phyloP scores from a whole-genome alignment of 2,888 invertebrate species.

The Nymphalis c-album region DNA sequence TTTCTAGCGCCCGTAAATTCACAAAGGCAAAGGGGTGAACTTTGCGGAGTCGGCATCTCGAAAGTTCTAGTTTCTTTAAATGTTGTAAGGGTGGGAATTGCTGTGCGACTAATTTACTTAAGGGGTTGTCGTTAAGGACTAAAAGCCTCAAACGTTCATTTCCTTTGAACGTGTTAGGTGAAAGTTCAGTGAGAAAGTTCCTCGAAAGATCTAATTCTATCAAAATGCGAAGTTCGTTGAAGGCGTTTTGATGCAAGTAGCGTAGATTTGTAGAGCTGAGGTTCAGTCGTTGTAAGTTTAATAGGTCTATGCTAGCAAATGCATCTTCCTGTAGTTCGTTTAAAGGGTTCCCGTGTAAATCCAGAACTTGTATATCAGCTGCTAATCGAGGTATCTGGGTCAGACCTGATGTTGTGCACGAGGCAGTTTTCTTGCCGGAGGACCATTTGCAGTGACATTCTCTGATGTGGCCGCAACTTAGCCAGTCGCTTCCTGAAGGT shows the following conservation, averaged over 20 bases:
- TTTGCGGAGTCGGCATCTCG: slow-evolving; percentile 87
- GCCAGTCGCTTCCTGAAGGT: slow-evolving; percentile 85
- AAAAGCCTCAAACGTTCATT: slow-evolving; percentile 90
- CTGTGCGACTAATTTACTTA: slow-evolving; percentile 85
- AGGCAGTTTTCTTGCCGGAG: slow-evolving; percentile 93
- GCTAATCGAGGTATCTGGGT: slow-evolving; percentile 84
- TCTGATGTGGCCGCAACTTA: slow-evolving; percentile 86
- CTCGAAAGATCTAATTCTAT: slow-evolving; percentile 93
- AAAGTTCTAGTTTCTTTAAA: slow-evolving; percentile 89
- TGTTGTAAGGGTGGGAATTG: slow-evolving; percentile 92
- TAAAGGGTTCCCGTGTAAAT: slow-evolving; percentile 90
- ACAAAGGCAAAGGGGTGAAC: slow-evolving; percentile 89
- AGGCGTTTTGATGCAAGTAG: slow-evolving; percentile 89
- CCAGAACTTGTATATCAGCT: slow-evolving; percentile 84
- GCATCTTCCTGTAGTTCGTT: slow-evolving; percentile 86
- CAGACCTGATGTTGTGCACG: slow-evolving; percentile 89
- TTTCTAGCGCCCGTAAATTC: slow-evolving; percentile 88
- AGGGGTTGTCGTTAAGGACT: slow-evolving; percentile 90
- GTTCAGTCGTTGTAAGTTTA: slow-evolving; percentile 92
- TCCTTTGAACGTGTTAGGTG: slow-evolving; percentile 90
- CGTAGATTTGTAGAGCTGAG: slow-evolving; percentile 87
- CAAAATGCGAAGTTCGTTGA: slow-evolving; percentile 90
- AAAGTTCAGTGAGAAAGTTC: slow-evolving; percentile 87
- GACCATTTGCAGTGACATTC: slow-evolving; percentile 96
- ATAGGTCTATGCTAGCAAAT: slow-evolving; percentile 88